Conservation (phyloP, 2,888 invertebrate genomes). For the Saturnia japonica region DNA sequence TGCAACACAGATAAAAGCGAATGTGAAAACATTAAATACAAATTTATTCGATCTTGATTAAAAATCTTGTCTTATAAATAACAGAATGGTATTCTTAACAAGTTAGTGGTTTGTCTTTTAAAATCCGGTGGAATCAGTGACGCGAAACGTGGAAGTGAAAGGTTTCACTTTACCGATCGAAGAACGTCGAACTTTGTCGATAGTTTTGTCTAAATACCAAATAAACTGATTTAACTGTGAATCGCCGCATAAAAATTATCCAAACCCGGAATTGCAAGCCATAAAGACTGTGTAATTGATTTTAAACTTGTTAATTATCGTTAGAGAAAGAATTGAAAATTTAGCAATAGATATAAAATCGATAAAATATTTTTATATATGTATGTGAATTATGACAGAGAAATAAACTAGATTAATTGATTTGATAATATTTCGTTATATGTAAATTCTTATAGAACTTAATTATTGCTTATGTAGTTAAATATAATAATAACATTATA, state of each 20-base stretch:
- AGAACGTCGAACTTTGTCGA: constrained; percentile 18
- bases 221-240: background rate
- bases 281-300: constrained; percentile 11
- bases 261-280: constrained; percentile 8
- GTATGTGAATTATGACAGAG: background rate
- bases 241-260: background rate
- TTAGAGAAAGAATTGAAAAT: background rate
- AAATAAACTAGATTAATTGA: constrained; percentile 7
- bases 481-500: background rate
- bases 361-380: background rate
- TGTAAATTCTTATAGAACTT: background rate
- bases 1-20: constrained; percentile 37
- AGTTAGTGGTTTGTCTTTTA: constrained; percentile 6
- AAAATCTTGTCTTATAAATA: constrained; percentile 11
- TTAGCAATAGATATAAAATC: constrained; percentile 7
- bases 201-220: constrained; percentile 15
- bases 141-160: constrained; percentile 22
- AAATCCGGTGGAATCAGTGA: constrained; percentile 16
- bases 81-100: constrained; percentile 11
- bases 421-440: constrained; percentile 4
- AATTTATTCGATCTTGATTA: constrained; percentile 19
- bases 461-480: background rate
- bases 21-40: constrained; percentile 27
- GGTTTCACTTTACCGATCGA: constrained; percentile 15
- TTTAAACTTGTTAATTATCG: background rate